Evolutionary conservation across 1,140 invertebrate species (phyloP).

Genomic region (Cardiocondyla obscurior): DNA sequence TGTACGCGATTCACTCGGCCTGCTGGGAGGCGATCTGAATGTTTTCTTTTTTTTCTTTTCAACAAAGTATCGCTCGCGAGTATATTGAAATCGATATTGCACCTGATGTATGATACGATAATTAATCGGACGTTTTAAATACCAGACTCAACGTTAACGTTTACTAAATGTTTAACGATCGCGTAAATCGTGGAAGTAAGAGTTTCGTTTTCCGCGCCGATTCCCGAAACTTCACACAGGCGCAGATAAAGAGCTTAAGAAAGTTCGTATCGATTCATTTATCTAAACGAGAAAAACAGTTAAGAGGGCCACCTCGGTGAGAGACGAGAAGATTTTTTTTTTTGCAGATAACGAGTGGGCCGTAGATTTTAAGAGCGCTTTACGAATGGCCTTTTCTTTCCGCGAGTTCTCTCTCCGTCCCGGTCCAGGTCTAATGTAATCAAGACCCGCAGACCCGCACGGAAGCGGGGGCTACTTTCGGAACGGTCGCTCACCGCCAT

Average conservation of each 20-base stretch:
- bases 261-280: background rate
- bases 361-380: constrained; percentile 5
- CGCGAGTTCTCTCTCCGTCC: background rate
- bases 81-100: background rate
- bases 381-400: background rate
- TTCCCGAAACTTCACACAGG: background rate
- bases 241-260: background rate
- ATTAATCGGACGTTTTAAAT: background rate
- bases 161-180: background rate
- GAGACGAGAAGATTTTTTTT: background rate
- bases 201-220: background rate
- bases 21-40: constrained; percentile 1
- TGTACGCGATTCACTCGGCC: constrained; percentile 34
- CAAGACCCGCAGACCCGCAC: constrained; percentile 52
- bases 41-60: too few species aligned
- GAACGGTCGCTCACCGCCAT: constrained; percentile 9
- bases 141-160: background rate
- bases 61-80: background rate
- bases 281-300: background rate
- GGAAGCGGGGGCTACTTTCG: constrained; percentile 48
- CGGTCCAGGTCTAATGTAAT: constrained; percentile 56
- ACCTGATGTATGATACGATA: background rate
- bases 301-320: background rate
- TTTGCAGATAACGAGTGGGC: background rate
- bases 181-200: background rate